phyloP scores from a whole-genome alignment of 2,888 invertebrate genomes.

The Lordiphosa fenestrarum region DNA sequence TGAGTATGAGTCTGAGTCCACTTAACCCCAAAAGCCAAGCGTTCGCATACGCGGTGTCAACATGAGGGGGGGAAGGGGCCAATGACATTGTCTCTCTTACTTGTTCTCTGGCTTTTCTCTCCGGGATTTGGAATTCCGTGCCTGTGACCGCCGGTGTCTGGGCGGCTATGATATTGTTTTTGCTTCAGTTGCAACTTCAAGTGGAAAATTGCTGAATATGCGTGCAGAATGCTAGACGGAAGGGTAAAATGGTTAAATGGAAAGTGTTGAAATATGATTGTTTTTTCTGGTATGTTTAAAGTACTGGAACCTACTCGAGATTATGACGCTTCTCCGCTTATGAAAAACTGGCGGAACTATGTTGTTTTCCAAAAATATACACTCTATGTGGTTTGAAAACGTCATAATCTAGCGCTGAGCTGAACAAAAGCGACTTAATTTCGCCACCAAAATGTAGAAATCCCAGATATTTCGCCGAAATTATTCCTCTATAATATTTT shows the following conservation, averaged over 20 bases:
- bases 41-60: slow-evolving; percentile 42
- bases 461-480: too few relatives aligned
- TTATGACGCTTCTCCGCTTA: too few relatives aligned
- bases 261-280: not conserved
- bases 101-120: slow-evolving; percentile 16
- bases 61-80: slow-evolving; percentile 29
- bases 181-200: slow-evolving; percentile 46
- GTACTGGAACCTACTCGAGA: too few relatives aligned
- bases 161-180: slow-evolving; percentile 20
- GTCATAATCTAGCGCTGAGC: too few relatives aligned
- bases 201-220: slow-evolving; percentile 68
- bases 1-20: slow-evolving; percentile 50
- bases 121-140: slow-evolving; percentile 48
- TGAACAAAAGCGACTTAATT: too few relatives aligned
- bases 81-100: slow-evolving; percentile 13
- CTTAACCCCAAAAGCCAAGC: slow-evolving; percentile 61
- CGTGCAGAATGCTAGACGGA: slow-evolving; percentile 20
- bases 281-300: too few relatives aligned
- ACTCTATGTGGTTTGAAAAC: too few relatives aligned
- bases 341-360: too few relatives aligned
- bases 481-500: too few relatives aligned
- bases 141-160: slow-evolving; percentile 24
- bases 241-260: not conserved
- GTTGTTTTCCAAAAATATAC: too few relatives aligned
- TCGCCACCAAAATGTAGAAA: too few relatives aligned